Base-by-base conservation (phyloP, 2,113 vertebrate species). In the Etia nguti region DNA sequence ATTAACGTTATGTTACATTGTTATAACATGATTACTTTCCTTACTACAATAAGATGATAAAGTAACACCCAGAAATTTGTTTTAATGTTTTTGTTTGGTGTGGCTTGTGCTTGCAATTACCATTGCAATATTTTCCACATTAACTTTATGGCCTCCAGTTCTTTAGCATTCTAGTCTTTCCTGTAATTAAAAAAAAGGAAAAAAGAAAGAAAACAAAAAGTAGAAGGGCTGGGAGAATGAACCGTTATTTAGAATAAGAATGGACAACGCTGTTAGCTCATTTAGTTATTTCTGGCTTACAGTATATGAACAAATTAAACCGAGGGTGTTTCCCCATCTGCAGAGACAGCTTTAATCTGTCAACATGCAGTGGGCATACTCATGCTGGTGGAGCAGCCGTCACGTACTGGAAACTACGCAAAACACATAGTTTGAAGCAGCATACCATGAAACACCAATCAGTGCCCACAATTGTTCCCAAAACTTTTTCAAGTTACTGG, bases 331-430 rank as follows among this genome's bases (percentile, higher is more conserved):
- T 10, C 34, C 86, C 34, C 22, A 54, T 88, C 83, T 92, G 43
- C 59, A 80, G 60, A 59, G 75, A 50, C 6, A 1, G 11, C 80
- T 68, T 81, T 84, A 7, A 77, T 75, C 46, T 62, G 55, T 56
- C 15, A n/a, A 29, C 48, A 26, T 77, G 34, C 50, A 89, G 81
- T 15, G 15, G 8, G 85, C 60, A 81, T 79, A 88, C 59, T 93
- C 92, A 93, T 86, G 60, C 77, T 88, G 89, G 62, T 85, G 90
- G 81, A 65, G 77, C 50, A 55, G 26, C 22, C 22, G 6, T 90
- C 62, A 89, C 50, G 92, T 93, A 82, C 91, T 79, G 90, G 90
- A 93, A 94, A n/a, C 81, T 85, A 18, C 18, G 52, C 46, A 79
- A 82, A 88, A 80, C 50, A 50, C 59, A 52, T 41, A 46, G 46